phyloP scores from a whole-genome alignment of 2,113 vertebrate species.

The Perca schrenkii region DNA sequence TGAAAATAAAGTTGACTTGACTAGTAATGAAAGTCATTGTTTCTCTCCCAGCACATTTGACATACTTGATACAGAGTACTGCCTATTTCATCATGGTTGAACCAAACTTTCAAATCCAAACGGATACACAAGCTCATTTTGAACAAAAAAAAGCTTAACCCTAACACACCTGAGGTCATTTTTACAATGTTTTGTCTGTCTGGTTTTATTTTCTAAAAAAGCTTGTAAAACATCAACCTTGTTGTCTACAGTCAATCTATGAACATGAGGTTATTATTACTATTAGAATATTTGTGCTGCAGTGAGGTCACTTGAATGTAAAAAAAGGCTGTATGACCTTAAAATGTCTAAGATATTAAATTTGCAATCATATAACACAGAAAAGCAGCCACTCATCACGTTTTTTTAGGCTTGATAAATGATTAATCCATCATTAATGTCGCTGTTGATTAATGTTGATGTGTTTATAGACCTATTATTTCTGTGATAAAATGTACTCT shows the following conservation, averaged over 20 bases:
- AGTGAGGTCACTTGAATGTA: no score
- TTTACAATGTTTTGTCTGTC: no score
- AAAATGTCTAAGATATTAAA: neutral
- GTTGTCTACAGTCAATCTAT: no score
- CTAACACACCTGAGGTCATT: no score
- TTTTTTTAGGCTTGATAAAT: neutral
- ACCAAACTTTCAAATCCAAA: neutral
- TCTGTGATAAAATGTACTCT: neutral
- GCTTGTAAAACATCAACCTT: no score
- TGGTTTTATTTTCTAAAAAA: no score
- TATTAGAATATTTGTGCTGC: no score
- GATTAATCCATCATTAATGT: neutral
- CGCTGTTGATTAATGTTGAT: neutral
- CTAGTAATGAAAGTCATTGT: neutral
- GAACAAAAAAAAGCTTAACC: neutral
- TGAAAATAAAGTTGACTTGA: no score
- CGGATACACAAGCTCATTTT: neutral
- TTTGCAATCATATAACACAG: neutral
- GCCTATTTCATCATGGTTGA: neutral
- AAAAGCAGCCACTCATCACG: neutral
- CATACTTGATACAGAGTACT: neutral
- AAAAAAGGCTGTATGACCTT: no score
- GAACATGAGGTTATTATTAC: no score
- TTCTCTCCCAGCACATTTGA: neutral
- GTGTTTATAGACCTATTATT: neutral